phyloP scores from a whole-genome alignment of 2,113 vertebrate species.

The Atrichornis clamosus region DNA sequence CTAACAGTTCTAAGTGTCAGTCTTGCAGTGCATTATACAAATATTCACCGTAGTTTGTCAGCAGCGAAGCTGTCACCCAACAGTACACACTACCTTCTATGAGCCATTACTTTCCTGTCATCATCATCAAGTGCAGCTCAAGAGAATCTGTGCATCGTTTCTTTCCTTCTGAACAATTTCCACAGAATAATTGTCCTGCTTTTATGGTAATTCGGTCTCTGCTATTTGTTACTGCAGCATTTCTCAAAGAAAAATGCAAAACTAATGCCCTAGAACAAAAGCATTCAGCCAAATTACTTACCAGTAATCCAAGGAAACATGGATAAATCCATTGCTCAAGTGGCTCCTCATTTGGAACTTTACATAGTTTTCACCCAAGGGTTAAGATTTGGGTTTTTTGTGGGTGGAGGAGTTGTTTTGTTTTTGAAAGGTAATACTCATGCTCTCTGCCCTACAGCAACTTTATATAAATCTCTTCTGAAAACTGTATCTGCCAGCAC shows the following conservation, averaged over 20 bases:
- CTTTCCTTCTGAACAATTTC: slow-evolving; percentile 18
- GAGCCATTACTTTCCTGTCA: slow-evolving; percentile 24
- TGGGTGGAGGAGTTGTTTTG: slow-evolving; percentile 40
- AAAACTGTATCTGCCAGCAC: slow-evolving; percentile 55
- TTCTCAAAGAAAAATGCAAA: slow-evolving; percentile 65
- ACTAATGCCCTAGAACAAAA: slow-evolving; percentile 72
- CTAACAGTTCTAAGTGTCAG: neutral
- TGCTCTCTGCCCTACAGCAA: slow-evolving; percentile 60
- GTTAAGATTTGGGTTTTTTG: neutral
- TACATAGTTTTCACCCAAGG: slow-evolving; percentile 67
- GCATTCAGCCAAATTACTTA: slow-evolving; percentile 71
- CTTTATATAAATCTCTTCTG: slow-evolving; percentile 73
- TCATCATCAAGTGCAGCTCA: slow-evolving; percentile 16
- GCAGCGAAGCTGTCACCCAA: slow-evolving; percentile 43
- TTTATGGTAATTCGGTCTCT: slow-evolving; percentile 29
- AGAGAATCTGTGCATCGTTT: slow-evolving; percentile 23
- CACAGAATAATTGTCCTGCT: slow-evolving; percentile 45
- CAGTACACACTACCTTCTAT: slow-evolving; percentile 20
- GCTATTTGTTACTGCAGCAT: slow-evolving; percentile 25
- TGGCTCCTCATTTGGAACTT: slow-evolving; percentile 68
- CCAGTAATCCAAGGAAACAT: slow-evolving; percentile 70
- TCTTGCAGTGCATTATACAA: neutral
- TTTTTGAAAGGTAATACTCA: slow-evolving; percentile 70
- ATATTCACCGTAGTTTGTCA: neutral
- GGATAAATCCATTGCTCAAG: slow-evolving; percentile 72